Percentiles rank a stretch among this genome's conserved stretches.
Conservation (phyloP, 2,888 invertebrate species). For the Nymphalis urticae region DNA sequence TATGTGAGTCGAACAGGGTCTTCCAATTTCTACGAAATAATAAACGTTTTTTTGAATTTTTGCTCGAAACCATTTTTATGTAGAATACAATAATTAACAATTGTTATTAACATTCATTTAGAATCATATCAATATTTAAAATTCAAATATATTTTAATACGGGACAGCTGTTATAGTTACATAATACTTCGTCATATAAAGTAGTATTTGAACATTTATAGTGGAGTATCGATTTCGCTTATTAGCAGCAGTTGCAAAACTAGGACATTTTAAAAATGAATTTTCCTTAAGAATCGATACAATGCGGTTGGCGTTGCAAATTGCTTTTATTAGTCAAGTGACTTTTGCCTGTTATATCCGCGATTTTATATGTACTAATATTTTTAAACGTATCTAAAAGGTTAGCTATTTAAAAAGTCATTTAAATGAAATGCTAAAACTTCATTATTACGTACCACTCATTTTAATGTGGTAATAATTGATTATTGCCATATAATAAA, state of each 20-base stretch:
- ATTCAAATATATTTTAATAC: too few species aligned
- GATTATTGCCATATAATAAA: too few species aligned
- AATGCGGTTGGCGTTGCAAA: constrained; percentile 31
- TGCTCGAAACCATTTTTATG: background rate
- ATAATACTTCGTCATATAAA: constrained; percentile 2
- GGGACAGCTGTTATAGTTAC: background rate
- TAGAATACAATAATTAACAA: too few species aligned
- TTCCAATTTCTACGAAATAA: constrained; percentile 30
- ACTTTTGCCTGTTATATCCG: constrained; percentile 8
- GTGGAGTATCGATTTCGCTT: constrained; percentile 19
- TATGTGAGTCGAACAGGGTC: constrained; percentile 22
- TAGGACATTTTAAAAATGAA: constrained; percentile 37
- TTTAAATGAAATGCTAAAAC: too few species aligned
- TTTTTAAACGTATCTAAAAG: background rate
- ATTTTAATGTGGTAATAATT: too few species aligned
- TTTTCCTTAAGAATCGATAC: constrained; percentile 36
- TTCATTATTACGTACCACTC: too few species aligned
- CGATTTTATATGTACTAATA: background rate
- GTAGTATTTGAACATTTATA: background rate
- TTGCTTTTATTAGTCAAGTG: constrained; percentile 21
- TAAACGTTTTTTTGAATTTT: constrained; percentile 17
- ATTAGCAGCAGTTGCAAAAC: constrained; percentile 34
- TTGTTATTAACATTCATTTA: too few species aligned
- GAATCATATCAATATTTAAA: too few species aligned
- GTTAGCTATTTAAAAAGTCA: too few species aligned